A percentile compares a stretch with the other conserved stretches of the same genome.
Evolutionary conservation across 1,140 invertebrate genomes (phyloP).

Genomic region (Drosophila triauraria): DNA sequence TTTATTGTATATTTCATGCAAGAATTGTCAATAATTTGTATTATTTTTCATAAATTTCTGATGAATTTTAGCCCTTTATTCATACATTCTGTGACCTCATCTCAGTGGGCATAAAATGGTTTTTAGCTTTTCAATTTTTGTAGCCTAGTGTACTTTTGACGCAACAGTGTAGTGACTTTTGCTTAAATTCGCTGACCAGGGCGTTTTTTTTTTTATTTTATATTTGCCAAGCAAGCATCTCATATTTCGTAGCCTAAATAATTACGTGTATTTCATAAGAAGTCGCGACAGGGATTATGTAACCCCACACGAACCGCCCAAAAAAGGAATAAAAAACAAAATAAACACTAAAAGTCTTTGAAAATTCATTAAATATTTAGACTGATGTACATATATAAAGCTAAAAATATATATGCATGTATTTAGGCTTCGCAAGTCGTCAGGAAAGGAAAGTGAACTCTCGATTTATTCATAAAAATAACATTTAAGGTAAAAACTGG

Average conservation of each 20-base stretch:
- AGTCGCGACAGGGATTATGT: not conserved
- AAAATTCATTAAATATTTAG: not conserved
- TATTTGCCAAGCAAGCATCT: not conserved
- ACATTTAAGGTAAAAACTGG: no score
- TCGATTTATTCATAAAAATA: not conserved
- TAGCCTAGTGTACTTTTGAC: not conserved
- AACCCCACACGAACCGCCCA: not conserved
- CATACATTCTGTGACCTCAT: no score
- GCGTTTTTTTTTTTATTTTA: no score
- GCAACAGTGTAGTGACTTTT: slow-evolving; percentile 11
- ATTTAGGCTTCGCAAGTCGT: not conserved
- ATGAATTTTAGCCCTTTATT: no score
- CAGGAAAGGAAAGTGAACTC: not conserved
- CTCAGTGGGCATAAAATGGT: no score
- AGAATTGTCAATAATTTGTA: no score
- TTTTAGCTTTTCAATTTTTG: not conserved
- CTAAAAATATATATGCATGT: no score
- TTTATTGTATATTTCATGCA: no score
- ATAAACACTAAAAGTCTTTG: not conserved
- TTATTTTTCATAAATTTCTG: no score
- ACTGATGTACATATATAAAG: no score
- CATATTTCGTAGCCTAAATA: slow-evolving; percentile 7
- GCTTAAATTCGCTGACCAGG: not conserved
- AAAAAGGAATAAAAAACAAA: not conserved
- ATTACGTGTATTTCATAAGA: slow-evolving; percentile 6